Conservation (phyloP, 2,888 invertebrate genomes). For the Gymnoscelis rufifasciata region DNA sequence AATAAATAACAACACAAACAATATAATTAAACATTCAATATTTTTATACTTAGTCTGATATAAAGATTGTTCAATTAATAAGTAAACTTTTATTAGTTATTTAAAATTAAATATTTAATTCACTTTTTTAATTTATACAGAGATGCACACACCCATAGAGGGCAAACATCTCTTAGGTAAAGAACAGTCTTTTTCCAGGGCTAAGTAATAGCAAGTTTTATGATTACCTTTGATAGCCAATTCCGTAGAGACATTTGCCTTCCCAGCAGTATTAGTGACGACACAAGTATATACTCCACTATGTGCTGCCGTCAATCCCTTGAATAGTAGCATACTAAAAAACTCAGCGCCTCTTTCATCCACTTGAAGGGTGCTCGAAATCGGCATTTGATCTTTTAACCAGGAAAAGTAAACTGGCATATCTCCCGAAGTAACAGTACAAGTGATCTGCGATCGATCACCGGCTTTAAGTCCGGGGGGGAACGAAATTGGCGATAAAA, state of each 20-base stretch:
- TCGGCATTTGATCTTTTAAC: slow-evolving; percentile 81
- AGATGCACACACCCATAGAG: too few species aligned
- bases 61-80: too few species aligned
- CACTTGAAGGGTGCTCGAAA: slow-evolving; percentile 82
- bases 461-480: slow-evolving; percentile 88
- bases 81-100: too few species aligned
- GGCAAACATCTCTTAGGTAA: too few species aligned
- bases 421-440: slow-evolving; percentile 87
- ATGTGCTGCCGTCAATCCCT: slow-evolving; percentile 83
- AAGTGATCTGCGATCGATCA: slow-evolving; percentile 89
- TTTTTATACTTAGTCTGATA: too few species aligned
- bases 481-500: slow-evolving; percentile 90
- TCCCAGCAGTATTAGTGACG: slow-evolving; percentile 86
- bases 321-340: slow-evolving; percentile 85
- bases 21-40: too few species aligned
- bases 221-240: slow-evolving; percentile 84
- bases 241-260: slow-evolving; percentile 84
- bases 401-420: slow-evolving; percentile 83
- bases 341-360: slow-evolving; percentile 85
- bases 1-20: too few species aligned
- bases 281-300: slow-evolving; percentile 86
- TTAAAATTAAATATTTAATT: too few species aligned
- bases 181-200: too few species aligned
- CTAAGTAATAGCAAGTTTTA: too few species aligned
- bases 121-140: too few species aligned